phyloP scores from a whole-genome alignment of 2,888 invertebrate species.

The Machimus atricapillus region DNA sequence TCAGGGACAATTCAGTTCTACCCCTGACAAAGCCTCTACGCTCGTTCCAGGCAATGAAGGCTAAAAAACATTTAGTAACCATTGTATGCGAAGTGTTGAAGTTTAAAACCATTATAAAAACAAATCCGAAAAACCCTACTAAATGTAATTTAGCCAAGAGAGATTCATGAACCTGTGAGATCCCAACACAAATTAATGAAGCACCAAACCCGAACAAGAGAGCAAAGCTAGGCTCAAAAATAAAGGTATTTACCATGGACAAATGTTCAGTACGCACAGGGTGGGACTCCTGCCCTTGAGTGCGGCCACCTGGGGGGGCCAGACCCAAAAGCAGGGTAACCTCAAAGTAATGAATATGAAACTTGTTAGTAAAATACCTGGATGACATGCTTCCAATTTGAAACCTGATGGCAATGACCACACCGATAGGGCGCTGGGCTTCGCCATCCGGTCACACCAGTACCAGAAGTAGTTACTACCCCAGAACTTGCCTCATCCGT shows the following conservation, averaged over 20 bases:
- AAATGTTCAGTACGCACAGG: slow-evolving; percentile 20
- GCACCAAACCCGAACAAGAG: neutral
- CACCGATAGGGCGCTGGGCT: slow-evolving; percentile 72
- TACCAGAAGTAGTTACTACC: slow-evolving; percentile 47
- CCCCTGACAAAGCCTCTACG: neutral
- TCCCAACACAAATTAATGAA: neutral
- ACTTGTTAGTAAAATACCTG: slow-evolving; percentile 68
- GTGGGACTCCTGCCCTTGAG: slow-evolving; percentile 23
- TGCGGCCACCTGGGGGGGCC: neutral
- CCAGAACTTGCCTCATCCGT: slow-evolving; percentile 66
- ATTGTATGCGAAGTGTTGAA: neutral
- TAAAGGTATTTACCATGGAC: slow-evolving; percentile 18
- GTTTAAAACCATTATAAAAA: neutral
- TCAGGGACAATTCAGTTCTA: neutral
- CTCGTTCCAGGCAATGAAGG: neutral
- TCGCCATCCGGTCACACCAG: slow-evolving; percentile 60
- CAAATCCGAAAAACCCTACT: neutral
- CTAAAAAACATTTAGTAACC: neutral
- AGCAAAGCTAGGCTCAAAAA: slow-evolving; percentile 27
- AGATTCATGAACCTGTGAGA: neutral
- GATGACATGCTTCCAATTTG: slow-evolving; percentile 86
- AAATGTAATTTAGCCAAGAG: neutral
- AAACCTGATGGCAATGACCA: slow-evolving; percentile 82
- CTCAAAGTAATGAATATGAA: slow-evolving; percentile 22
- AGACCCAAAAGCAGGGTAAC: slow-evolving; percentile 22